Base-by-base conservation (phyloP, 2,113 vertebrate genomes). In the Rhombomys opimus region DNA sequence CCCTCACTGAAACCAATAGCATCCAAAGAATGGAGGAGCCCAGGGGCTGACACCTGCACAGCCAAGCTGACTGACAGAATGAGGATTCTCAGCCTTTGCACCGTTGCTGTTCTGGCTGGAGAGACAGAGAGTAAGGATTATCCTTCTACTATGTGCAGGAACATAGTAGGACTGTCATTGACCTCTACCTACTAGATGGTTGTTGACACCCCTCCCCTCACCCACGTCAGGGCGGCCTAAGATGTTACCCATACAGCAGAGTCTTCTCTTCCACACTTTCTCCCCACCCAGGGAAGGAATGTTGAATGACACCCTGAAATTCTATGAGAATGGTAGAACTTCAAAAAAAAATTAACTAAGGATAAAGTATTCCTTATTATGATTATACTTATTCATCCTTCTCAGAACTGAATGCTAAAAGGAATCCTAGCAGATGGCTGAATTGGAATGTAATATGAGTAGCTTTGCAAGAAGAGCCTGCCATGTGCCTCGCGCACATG, bases 301-400 rank as follows among this genome's bases (percentile, higher is more conserved):
- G 27, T 18, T n/a, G 52, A 93, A 86, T 59, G 63, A 76, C 95
- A 88, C 91, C 38, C 41, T 23, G 32, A 87, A 91, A 91, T 93
- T 41, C 7, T 38, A 12, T 75, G 11, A 25, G 80, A 91, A 82
- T 70, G 30, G 41, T 86, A 89, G 67, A 63, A 61, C 54, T 92
- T 89, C 54, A 1, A 30, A 12, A 46, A 46, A 86, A 95, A 86
- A 90, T 46, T 8, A 93, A 41, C 35, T 70, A 68, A 68, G 65
- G 18, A 86, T 41, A 70, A 65, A 35, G 17, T 76, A 38, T 72
- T 81, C 35, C 18, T 67, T 1, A 12, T 67, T 85, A 46, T 30
- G 12, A 6, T 46, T 89, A 46, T 63, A 89, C 18, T 93, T 72
- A 67, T 35, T 32, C 25, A 27, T 84, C 17, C 25, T 78, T 84